These are phyloP conservation scores for Thereva unica DNA, from an alignment of 2,888 invertebrate genomes.

Conservation along the genomic window DNA sequence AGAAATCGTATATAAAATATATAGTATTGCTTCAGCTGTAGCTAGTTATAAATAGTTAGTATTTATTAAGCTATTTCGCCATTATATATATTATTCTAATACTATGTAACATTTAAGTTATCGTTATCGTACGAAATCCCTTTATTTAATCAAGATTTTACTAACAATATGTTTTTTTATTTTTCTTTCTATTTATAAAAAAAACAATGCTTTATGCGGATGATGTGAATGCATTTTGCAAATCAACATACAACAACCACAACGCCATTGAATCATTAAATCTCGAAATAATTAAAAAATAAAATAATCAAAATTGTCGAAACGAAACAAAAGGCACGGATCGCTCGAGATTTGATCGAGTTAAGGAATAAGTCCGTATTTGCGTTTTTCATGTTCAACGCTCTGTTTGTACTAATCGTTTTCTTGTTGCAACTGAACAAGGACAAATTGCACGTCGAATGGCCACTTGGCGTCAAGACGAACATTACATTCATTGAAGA, in stretches of 20 bases:
- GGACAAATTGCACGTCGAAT: conserved; percentile 95
- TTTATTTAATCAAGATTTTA: conserved; percentile 46
- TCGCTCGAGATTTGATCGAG: conserved; percentile 88
- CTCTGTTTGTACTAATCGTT: conserved; percentile 97
- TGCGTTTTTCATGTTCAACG: conserved; percentile 99
- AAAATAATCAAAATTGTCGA: conserved; percentile 29
- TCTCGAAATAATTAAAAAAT: conserved; percentile 23
- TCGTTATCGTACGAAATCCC: conserved; percentile 47
- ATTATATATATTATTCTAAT: conserved; percentile 46
- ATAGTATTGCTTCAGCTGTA: too few relatives aligned
- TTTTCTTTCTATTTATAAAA: conserved; percentile 46
- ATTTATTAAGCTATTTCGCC: too few relatives aligned
- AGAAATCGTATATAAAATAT: too few relatives aligned
- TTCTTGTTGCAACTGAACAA: conserved; percentile 99
- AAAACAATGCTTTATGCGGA: conserved; percentile 36
- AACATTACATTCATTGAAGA: conserved; percentile 93
- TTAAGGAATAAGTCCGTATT: conserved; percentile 96
- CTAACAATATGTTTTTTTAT: conserved; percentile 54
- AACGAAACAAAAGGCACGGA: conserved; percentile 70
- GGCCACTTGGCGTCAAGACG: conserved; percentile 94
- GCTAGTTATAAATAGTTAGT: too few relatives aligned
- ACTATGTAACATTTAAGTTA: conserved; percentile 33
- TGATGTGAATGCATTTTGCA: conserved; percentile 30
- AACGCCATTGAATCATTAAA: conserved; percentile 7
- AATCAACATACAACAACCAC: conserved; percentile 2